A percentile compares a stretch with the other conserved stretches of the same genome.
These are phyloP conservation scores for Caligus rogercresseyi DNA, from an alignment of 1,140 invertebrate species.

Conservation along the genomic window DNA sequence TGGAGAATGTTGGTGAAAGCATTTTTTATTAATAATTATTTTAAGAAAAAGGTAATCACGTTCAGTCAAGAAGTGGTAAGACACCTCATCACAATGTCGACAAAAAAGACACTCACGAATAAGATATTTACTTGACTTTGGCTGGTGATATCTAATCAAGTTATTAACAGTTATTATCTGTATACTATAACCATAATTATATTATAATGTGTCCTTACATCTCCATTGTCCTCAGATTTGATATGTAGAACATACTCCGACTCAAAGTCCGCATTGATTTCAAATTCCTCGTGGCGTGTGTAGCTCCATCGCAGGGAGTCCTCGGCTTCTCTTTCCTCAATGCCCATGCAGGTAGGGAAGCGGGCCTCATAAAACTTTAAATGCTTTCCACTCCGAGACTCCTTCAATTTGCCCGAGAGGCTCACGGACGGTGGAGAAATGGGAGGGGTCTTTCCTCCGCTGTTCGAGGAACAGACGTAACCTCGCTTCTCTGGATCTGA, in stretches of 20 bases:
- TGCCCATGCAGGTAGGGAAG: not conserved
- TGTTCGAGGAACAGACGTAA: not conserved
- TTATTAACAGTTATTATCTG: too few species aligned
- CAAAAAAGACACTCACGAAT: too few species aligned
- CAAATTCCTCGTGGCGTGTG: not conserved
- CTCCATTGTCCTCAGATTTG: not conserved
- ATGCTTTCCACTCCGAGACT: not conserved
- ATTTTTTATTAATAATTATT: too few species aligned
- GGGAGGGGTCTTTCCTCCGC: not conserved
- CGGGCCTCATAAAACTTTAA: not conserved
- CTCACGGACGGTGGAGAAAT: not conserved
- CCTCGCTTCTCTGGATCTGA: not conserved
- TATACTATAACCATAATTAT: too few species aligned
- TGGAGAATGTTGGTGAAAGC: too few species aligned
- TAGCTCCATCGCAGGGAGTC: not conserved
- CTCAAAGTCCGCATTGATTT: not conserved
- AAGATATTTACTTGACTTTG: too few species aligned
- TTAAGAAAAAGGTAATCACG: too few species aligned
- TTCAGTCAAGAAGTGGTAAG: too few species aligned
- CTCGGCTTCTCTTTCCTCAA: not conserved
- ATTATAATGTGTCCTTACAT: too few species aligned
- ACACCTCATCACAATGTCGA: too few species aligned
- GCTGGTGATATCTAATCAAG: too few species aligned
- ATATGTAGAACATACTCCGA: not conserved
- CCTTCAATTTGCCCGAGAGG: not conserved